Conservation (phyloP, 2,888 invertebrate species). For the Caenorhabditis sinica region DNA sequence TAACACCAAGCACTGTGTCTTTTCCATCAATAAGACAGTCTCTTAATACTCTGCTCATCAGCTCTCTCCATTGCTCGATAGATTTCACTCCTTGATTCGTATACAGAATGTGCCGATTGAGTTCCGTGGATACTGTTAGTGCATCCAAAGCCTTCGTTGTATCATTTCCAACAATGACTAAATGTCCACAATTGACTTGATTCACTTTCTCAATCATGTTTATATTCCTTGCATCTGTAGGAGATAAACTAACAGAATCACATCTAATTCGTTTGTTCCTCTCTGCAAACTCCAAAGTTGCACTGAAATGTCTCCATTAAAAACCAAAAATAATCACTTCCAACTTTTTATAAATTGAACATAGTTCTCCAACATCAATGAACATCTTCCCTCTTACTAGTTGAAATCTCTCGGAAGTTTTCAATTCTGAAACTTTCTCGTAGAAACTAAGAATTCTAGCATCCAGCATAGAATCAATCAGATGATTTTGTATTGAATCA, state of each 20-base stretch:
- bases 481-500: slow-evolving; percentile 56
- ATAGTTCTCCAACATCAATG: slow-evolving; percentile 45
- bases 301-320: slow-evolving; percentile 22
- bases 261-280: slow-evolving; percentile 36
- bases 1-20: slow-evolving; percentile 33
- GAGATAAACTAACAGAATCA: slow-evolving; percentile 21
- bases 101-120: slow-evolving; percentile 40
- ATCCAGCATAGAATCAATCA: slow-evolving; percentile 43
- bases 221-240: slow-evolving; percentile 35
- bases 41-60: slow-evolving; percentile 31
- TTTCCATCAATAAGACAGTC: slow-evolving; percentile 62
- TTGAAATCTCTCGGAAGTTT: slow-evolving; percentile 36
- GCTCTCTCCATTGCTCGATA: slow-evolving; percentile 48
- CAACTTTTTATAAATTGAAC: slow-evolving; percentile 58
- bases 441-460: slow-evolving; percentile 50
- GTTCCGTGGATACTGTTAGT: slow-evolving; percentile 36
- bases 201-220: slow-evolving; percentile 56
- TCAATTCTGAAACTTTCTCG: slow-evolving; percentile 41
- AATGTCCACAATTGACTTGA: slow-evolving; percentile 17
- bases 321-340: not conserved
- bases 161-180: slow-evolving; percentile 51
- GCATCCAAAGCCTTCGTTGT: slow-evolving; percentile 22
- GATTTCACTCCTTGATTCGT: slow-evolving; percentile 40
- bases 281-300: slow-evolving; percentile 13
- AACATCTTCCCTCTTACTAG: slow-evolving; percentile 53